Conservation (phyloP, 2,797 vertebrate genomes). For the Lophotriccus pileatus region DNA sequence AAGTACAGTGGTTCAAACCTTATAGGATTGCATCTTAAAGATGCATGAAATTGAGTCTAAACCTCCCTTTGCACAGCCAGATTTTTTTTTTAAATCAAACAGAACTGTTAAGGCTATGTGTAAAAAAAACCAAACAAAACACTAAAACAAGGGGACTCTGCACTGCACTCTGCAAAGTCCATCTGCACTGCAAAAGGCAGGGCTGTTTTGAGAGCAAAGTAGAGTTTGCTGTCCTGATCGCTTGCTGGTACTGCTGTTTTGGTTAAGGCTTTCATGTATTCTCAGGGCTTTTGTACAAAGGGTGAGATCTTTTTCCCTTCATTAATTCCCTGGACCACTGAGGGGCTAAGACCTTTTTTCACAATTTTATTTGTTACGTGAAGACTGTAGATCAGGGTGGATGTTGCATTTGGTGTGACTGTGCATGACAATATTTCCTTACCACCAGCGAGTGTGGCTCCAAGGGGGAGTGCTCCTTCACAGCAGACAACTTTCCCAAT, state of each 20-base stretch:
- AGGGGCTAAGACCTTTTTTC: background rate
- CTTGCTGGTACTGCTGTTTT: background rate
- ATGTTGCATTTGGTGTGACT: background rate
- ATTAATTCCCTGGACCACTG: background rate
- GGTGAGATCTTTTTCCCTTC: background rate
- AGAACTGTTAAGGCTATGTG: background rate
- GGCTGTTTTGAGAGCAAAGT: background rate
- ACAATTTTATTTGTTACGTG: background rate
- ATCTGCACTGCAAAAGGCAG: background rate
- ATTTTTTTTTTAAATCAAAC: background rate
- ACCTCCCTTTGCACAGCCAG: background rate
- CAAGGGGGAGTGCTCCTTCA: background rate
- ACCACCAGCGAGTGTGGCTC: background rate
- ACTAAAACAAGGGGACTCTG: background rate
- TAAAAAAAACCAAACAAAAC: background rate
- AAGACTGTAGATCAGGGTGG: background rate
- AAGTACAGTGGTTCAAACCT: background rate
- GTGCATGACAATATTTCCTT: background rate
- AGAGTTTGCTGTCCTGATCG: background rate
- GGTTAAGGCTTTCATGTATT: background rate
- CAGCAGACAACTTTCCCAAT: background rate
- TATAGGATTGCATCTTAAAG: background rate
- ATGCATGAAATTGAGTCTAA: background rate
- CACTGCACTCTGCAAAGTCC: background rate
- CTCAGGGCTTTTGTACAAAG: background rate